These are phyloP conservation scores for Stichodactyla mertensii DNA, from an alignment of 64 coral and sea anemone species.

Conservation along the genomic window DNA sequence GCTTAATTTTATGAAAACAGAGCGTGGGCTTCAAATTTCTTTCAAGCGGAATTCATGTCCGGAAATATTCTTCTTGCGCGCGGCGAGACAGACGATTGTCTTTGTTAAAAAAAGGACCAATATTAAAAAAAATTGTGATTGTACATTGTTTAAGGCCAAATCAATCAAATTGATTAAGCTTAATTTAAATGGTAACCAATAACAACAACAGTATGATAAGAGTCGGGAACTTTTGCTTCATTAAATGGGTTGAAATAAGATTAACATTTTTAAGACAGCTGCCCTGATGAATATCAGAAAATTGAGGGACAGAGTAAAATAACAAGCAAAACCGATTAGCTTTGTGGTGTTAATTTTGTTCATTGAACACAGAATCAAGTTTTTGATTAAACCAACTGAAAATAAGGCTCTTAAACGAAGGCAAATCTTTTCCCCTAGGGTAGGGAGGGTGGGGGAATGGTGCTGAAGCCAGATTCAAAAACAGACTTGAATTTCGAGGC, in stretches of 20 bases:
- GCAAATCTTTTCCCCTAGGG: too few species aligned
- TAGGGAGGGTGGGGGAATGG: too few species aligned
- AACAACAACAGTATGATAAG: not conserved
- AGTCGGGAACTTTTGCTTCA: conserved; percentile 1
- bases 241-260: not conserved
- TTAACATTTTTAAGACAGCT: not conserved
- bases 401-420: too few species aligned
- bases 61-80: not conserved
- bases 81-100: not conserved
- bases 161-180: not conserved
- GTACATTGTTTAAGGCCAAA: not conserved
- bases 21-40: not conserved
- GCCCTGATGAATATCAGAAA: not conserved
- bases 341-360: not conserved
- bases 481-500: too few species aligned
- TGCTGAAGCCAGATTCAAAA: too few species aligned
- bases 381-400: too few species aligned
- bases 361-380: too few species aligned
- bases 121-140: not conserved
- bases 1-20: not conserved
- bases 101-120: not conserved
- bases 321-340: not conserved
- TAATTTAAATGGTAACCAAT: not conserved
- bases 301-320: not conserved
- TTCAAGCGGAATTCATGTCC: not conserved